phyloP scores from a whole-genome alignment of 2,888 invertebrate species.

The Julus scanicus region DNA sequence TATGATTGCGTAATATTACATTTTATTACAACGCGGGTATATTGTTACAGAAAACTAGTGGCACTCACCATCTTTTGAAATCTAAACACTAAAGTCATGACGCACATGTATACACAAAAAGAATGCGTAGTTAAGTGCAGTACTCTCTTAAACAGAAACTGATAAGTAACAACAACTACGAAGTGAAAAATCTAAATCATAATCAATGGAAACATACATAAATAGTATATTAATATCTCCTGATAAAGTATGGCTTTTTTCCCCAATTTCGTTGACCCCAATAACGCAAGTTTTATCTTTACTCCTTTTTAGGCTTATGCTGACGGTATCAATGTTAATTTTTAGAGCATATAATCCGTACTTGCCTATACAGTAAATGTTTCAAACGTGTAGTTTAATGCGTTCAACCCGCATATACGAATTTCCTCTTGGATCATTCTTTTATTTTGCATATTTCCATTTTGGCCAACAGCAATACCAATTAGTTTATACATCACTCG shows the following conservation, averaged over 20 bases:
- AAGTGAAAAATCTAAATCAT: no score
- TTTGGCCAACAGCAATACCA: neutral
- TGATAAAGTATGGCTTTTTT: neutral
- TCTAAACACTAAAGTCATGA: no score
- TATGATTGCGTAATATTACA: no score
- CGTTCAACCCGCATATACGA: neutral
- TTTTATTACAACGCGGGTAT: no score
- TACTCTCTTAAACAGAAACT: no score
- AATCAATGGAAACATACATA: no score
- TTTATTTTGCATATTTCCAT: constrained; percentile 4
- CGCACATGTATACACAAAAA: no score
- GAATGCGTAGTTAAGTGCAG: no score
- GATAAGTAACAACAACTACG: no score
- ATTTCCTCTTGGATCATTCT: neutral
- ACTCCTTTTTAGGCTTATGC: neutral
- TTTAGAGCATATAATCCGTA: neutral
- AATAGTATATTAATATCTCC: no score
- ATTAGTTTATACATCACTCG: constrained; percentile 3
- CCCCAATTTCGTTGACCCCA: neutral
- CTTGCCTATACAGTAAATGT: neutral
- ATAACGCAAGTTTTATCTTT: neutral
- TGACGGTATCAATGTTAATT: neutral
- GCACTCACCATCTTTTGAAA: no score
- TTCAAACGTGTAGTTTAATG: neutral
- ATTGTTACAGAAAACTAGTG: no score